Base-by-base conservation (phyloP, 2,113 vertebrate species). In the Catharus bicknelli region DNA sequence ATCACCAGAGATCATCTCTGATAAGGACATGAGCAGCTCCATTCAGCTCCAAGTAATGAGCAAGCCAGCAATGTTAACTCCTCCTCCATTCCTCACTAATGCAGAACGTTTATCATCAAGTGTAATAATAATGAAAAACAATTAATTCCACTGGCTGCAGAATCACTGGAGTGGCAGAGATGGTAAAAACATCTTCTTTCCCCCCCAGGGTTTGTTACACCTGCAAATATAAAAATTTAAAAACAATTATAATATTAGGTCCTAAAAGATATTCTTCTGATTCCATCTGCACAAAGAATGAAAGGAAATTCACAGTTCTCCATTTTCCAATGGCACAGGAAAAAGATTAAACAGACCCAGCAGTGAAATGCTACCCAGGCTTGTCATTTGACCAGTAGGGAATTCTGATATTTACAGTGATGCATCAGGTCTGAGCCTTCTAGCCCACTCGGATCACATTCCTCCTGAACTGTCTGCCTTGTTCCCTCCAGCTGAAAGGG, bases 331-430 rank as follows among this genome's bases (percentile, higher is more conserved):
- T 7, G 29, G 36, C 48, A 54, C 57, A 63, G 50, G 50, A 64
- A 83, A 83, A 92, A 86, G 26, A 81, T 74, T 62, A 74, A 93
- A 79, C 55, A 86, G 64, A 40, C 27, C 48, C 36, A 80, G 42
- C 26, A 48, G 48, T 90, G 82, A 95, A 96, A 95, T 43, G 42
- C 68, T 94, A 78, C 72, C 91, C 72, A 63, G 16, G n/a, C n/a
- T 61, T 89, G 85, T 89, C 79, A 92, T 70, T 73, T 74, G 83
- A 91, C 90, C 90, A 74, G 79, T 18, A 63, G 67, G 53, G 75
- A 94, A 91, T 47, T 70, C 82, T 77, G 91, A 84, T 83, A 86
- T 88, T 95, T 75, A 45, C 78, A 75, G 16, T 1, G 13, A 93
- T 75, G 57, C 75, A 82, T 80, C 75, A 83, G 77, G 22, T 11